Base-by-base conservation (phyloP, 2,113 vertebrate species). In the Peucedramus taeniatus region DNA sequence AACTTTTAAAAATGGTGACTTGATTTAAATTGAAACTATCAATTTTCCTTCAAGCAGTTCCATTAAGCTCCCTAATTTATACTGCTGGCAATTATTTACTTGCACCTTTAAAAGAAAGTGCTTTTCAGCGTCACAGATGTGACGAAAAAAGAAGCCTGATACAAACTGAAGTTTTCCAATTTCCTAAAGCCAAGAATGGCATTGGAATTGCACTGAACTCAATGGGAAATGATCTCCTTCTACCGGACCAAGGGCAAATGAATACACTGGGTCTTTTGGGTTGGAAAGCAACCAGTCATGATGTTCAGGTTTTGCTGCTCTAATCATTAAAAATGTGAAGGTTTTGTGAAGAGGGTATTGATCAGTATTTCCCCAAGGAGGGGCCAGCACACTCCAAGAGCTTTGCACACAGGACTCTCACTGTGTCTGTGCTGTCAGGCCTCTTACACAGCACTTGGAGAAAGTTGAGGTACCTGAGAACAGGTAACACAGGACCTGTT, bases 1-100 rank as follows among this genome's bases (percentile, higher is more conserved):
- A 97, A 95, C 95, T 96, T 96, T 68, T 83, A 42, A 93, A 95
- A 97, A 49, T 90, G 40, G 88, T 94, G 95, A 94, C 68, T 86
- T 40, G 57, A 80, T 60, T 96, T 86, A 61, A 89, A 83, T 39
- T 63, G 81, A 90, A 81, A 71, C 77, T 93, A 79, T 27, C 30
- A 33, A 64, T 89, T 94, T 75, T 95, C 79, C 89, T 94, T 66
- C 35, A 53, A 56, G 66, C 10, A 45, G 56, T 56, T 86, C 56
- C 1, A 0, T 72, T 57, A 40, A 89, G 35, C 47, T 96, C 57
- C 72, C 72, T 94, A 39, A 82, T 68, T 84, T 40, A 82, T n/a
- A 40, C 21, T 87, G 21, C 3, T 78, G 68, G 33, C 35, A 80
- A 83, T 26, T 27, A 56, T 18, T 45, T 35, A 33, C 18, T 57